phyloP scores from a whole-genome alignment of 2,888 invertebrate genomes.

The Parnassius orleans region DNA sequence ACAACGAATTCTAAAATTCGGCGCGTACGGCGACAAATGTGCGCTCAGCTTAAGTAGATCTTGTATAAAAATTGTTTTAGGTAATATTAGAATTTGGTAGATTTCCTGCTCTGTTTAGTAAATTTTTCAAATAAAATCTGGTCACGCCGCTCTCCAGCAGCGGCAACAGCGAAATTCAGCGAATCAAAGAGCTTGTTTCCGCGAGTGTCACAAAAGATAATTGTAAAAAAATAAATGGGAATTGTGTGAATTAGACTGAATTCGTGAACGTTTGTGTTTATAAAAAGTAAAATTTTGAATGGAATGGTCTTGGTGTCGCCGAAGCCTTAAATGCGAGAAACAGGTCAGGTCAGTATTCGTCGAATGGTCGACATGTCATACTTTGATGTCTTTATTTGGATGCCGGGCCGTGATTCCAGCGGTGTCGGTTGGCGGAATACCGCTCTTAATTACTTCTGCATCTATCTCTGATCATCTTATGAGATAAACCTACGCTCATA shows the following conservation, averaged over 20 bases:
- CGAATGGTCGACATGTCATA: constrained; percentile 52
- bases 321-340: constrained; percentile 45
- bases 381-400: constrained; percentile 70
- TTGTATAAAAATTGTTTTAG: too few relatives aligned
- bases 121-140: constrained; percentile 18
- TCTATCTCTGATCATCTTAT: constrained; percentile 10
- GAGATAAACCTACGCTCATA: constrained; percentile 9
- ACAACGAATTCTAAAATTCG: too few relatives aligned
- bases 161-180: not conserved
- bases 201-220: constrained; percentile 63
- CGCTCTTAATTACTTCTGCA: constrained; percentile 32
- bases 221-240: constrained; percentile 59
- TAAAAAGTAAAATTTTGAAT: constrained; percentile 55
- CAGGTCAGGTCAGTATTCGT: constrained; percentile 69
- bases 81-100: too few relatives aligned
- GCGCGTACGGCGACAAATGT: too few relatives aligned
- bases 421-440: constrained; percentile 58
- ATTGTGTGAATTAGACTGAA: constrained; percentile 67
- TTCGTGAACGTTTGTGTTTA: constrained; percentile 54
- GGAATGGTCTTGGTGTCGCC: constrained; percentile 45
- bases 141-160: constrained; percentile 41
- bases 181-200: constrained; percentile 41
- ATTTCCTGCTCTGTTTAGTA: constrained; percentile 28
- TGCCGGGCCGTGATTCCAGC: constrained; percentile 53
- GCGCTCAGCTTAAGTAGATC: too few relatives aligned